Base-by-base conservation (phyloP, 2,888 invertebrate genomes). In the Eulithis prunata region DNA sequence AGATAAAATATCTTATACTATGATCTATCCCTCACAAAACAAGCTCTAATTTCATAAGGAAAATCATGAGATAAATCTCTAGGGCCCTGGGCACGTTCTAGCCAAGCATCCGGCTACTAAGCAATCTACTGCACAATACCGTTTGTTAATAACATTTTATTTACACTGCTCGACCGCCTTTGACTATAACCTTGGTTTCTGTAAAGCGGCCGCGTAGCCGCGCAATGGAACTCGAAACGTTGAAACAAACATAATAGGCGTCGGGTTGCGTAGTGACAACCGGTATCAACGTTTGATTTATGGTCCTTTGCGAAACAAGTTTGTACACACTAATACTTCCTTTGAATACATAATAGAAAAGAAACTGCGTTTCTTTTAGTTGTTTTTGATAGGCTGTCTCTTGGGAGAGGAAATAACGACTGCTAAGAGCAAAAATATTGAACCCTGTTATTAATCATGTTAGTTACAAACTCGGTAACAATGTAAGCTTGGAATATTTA, bases 231-330 rank as follows among this genome's bases (percentile, higher is more conserved):
- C 41, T 41, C 41, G 2, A 41, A 38, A 3, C 41, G 10, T 10
- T 8, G 41, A 41, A 41, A 41, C 2, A 1, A 41, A 41, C 41
- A 41, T 11, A 5, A 10, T 38, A 7, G 38, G 8, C 41, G 41
- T 41, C 6, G 2, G 4, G 5, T 41, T 41, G 10, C 41, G 41
- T 41, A 41, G 41, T 41, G 41, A 41, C 10, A 41, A 38, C 52
- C 32, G 49, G 13, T 13, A 52, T 52, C 46, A n/a, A 56, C 55
- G 13, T 58, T 53, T 64, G 64, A 64, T 64, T 64, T 64, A 64
- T 54, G 38, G 32, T 32, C 38, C 54, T 53, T 45, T 32, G 28
- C 59, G 32, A 45, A 59, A 52, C 41, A 32, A 21, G 21, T 59
- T 51, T 45, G 43, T 59, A 43, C 32, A 41, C 41, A 52, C 43